Percentiles rank a stretch among this genome's conserved stretches.
phyloP scores from a whole-genome alignment of 2,888 invertebrate species.

The Agonopterix subpropinquella region DNA sequence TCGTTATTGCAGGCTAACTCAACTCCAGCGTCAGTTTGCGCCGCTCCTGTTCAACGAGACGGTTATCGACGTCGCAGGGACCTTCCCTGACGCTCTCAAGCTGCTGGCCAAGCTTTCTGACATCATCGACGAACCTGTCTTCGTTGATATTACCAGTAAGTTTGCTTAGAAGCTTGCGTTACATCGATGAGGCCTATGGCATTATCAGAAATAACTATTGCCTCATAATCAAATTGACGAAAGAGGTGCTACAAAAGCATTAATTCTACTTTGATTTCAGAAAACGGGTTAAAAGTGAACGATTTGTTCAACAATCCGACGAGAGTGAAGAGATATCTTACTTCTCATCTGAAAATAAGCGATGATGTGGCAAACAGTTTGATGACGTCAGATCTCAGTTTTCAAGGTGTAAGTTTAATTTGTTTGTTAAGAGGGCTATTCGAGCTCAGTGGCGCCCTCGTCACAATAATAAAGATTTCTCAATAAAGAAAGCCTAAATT shows the following conservation, averaged over 20 bases:
- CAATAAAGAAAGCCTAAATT: no score
- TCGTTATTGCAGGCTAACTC: slow-evolving; percentile 35
- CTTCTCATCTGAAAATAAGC: slow-evolving; percentile 40
- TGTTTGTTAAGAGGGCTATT: no score
- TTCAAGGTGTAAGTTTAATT: slow-evolving; percentile 66
- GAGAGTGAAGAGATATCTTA: slow-evolving; percentile 50
- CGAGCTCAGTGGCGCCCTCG: no score
- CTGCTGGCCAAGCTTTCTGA: slow-evolving; percentile 69
- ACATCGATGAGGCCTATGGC: no score
- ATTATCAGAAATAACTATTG: no score
- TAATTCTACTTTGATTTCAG: slow-evolving; percentile 34
- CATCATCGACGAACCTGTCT: slow-evolving; percentile 69
- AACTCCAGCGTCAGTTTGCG: slow-evolving; percentile 54
- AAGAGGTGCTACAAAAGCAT: no score
- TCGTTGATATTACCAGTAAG: slow-evolving; percentile 68
- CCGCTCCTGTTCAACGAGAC: slow-evolving; percentile 65
- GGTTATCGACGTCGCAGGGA: slow-evolving; percentile 55
- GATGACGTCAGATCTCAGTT: slow-evolving; percentile 60
- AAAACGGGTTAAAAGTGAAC: slow-evolving; percentile 64
- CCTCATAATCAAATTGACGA: no score
- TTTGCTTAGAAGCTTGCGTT: slow-evolving; percentile 5
- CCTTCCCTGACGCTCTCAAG: slow-evolving; percentile 67
- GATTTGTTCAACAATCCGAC: slow-evolving; percentile 67
- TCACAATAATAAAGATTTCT: no score
- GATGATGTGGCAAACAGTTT: slow-evolving; percentile 51